phyloP scores from a whole-genome alignment of 37 sponge, comb jelly and placozoan genomes.

The Mnemiopsis leidyi region DNA sequence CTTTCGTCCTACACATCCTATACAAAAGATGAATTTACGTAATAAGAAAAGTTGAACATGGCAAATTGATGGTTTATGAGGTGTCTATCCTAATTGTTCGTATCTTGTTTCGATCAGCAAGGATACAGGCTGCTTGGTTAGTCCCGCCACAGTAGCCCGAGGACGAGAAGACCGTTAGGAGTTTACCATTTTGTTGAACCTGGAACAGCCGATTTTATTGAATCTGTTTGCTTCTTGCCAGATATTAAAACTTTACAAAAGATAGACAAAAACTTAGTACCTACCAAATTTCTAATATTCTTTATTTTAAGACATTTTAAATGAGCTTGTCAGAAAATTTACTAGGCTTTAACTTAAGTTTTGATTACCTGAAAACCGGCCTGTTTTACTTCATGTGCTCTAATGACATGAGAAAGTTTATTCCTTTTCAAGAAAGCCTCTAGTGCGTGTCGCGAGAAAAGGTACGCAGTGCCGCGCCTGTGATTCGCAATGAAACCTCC shows the following conservation, averaged over 20 bases:
- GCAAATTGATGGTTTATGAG: not conserved
- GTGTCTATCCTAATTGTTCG: conserved; percentile 90
- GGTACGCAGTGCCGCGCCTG: conserved; percentile 82
- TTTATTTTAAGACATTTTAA: no score
- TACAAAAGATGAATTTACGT: not conserved
- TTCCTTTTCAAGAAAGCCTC: conserved; percentile 78
- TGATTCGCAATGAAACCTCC: conserved; percentile 82
- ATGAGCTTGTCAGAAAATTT: no score
- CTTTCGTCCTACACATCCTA: not conserved
- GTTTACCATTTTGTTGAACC: conserved; percentile 89
- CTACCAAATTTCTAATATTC: no score
- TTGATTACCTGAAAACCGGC: conserved; percentile 93
- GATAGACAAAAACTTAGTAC: no score
- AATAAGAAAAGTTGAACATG: not conserved
- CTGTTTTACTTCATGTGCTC: conserved; percentile 91
- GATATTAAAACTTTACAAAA: no score
- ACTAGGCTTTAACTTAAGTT: no score
- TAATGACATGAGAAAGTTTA: conserved; percentile 85
- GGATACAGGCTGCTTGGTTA: conserved; percentile 94
- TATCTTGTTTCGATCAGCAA: conserved; percentile 82
- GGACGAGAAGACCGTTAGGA: conserved; percentile 94
- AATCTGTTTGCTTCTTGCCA: no score
- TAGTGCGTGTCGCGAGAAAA: conserved; percentile 83
- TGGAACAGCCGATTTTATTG: no score
- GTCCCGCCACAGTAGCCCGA: conserved; percentile 91